These are phyloP conservation scores for Drosophila equinoxialis DNA, from an alignment of 1,140 invertebrate genomes.

Conservation along the genomic window DNA sequence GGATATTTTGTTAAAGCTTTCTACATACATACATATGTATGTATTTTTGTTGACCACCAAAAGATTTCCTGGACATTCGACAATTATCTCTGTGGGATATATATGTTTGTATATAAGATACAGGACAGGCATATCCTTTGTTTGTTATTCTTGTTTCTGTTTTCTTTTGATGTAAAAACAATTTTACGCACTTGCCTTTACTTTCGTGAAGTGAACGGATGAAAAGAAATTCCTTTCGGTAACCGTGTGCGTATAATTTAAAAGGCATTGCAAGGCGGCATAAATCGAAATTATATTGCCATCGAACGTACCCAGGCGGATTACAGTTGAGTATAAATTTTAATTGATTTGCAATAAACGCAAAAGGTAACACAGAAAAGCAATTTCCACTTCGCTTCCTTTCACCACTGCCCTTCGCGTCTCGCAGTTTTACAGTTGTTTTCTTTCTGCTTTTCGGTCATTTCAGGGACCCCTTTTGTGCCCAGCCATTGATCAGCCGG, in stretches of 20 bases:
- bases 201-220: background rate
- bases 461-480: background rate
- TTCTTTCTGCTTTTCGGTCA: background rate
- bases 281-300: constrained; percentile 62
- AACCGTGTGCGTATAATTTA: constrained; percentile 41
- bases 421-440: constrained; percentile 20
- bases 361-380: constrained; percentile 34
- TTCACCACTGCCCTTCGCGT: background rate
- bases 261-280: constrained; percentile 53
- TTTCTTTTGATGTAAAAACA: constrained; percentile 43
- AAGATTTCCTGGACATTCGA: background rate
- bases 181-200: constrained; percentile 43
- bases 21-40: background rate
- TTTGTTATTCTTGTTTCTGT: constrained; percentile 8
- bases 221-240: constrained; percentile 13
- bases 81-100: background rate
- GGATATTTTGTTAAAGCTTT: constrained; percentile 1
- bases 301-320: constrained; percentile 1
- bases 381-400: constrained; percentile 38
- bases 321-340: constrained; percentile 54
- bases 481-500: background rate
- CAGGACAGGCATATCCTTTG: no score
- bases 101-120: background rate
- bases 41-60: background rate
- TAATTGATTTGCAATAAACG: constrained; percentile 69